phyloP scores from a whole-genome alignment of 2,113 vertebrate species.

The Sinocyclocheilus anshuiensis region DNA sequence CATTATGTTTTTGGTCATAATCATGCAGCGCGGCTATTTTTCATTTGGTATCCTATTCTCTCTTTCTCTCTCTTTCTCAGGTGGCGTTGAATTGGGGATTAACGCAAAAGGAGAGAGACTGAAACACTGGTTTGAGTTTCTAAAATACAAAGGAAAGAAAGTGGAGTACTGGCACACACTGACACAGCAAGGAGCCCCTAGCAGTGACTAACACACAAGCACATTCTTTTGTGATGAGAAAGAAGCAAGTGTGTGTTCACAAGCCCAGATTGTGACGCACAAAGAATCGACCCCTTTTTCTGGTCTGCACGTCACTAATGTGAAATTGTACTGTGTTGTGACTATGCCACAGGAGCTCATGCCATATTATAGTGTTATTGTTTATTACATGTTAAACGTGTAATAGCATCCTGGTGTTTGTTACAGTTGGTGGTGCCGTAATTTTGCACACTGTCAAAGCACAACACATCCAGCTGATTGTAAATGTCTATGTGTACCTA shows the following conservation, averaged over 20 bases:
- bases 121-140: constrained; percentile 82
- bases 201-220: constrained; percentile 69
- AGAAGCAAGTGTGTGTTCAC: constrained; percentile 30
- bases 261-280: constrained; percentile 17
- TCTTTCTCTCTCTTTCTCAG: constrained; percentile 55
- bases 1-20: not conserved
- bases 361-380: constrained; percentile 38
- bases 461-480: constrained; percentile 70
- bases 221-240: constrained; percentile 30
- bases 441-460: constrained; percentile 73
- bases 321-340: constrained; percentile 41
- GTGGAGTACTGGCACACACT: constrained; percentile 82
- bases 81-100: constrained; percentile 80
- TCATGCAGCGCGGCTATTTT: not conserved
- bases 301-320: constrained; percentile 14
- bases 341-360: constrained; percentile 54
- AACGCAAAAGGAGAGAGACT: constrained; percentile 79
- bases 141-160: constrained; percentile 83
- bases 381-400: constrained; percentile 18
- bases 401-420: constrained; percentile 38
- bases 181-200: constrained; percentile 79
- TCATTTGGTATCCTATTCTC: constrained; percentile 11
- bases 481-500: constrained; percentile 50
- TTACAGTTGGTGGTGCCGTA: constrained; percentile 63
- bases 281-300: constrained; percentile 22